Percentiles rank a stretch among this genome's conserved stretches.
Conservation (phyloP, 2,797 vertebrate species). For the Numenius phaeopus region DNA sequence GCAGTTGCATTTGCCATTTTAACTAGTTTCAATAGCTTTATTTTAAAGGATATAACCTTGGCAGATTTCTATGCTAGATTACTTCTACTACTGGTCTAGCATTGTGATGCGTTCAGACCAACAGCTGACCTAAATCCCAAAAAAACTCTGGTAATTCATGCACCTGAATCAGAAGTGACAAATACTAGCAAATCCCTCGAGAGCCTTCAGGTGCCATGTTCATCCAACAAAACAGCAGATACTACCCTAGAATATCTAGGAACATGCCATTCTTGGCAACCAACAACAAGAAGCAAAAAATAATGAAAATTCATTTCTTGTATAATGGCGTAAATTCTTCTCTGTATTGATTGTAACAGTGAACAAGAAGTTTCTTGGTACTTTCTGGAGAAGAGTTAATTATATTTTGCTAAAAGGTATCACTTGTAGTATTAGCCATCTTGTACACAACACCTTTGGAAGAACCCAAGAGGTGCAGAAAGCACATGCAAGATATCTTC, state of each 20-base stretch:
- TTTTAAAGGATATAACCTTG: not conserved
- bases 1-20: not conserved
- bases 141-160: not conserved
- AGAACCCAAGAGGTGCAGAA: not conserved
- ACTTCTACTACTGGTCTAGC: not conserved
- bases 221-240: not conserved
- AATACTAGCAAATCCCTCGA: not conserved
- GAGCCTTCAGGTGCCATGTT: not conserved
- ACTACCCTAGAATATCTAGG: not conserved
- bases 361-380: not conserved
- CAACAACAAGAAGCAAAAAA: not conserved
- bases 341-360: not conserved
- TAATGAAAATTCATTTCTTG: not conserved
- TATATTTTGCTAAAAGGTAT: not conserved
- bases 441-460: not conserved
- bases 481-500: not conserved
- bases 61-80: not conserved
- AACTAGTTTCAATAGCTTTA: not conserved
- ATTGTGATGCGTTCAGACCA: not conserved
- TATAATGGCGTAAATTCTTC: not conserved
- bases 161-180: not conserved
- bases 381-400: not conserved
- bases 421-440: not conserved
- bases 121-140: not conserved
- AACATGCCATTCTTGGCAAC: not conserved